phyloP scores from a whole-genome alignment of 2,888 invertebrate genomes.

The Drosophila prostipennis region DNA sequence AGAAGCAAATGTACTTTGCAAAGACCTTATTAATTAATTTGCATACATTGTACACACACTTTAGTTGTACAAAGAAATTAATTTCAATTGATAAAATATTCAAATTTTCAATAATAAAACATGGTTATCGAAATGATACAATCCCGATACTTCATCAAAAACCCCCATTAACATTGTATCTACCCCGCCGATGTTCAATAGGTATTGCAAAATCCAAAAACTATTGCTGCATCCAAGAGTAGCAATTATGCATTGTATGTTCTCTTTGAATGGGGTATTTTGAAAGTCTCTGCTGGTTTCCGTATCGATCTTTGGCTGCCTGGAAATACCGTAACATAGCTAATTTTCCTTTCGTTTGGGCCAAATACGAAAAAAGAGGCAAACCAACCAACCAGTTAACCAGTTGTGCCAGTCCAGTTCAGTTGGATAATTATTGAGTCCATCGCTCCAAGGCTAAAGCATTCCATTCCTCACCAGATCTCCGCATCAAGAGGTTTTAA shows the following conservation, averaged over 20 bases:
- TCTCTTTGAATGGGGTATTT: constrained; percentile 25
- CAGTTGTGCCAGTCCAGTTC: constrained; percentile 35
- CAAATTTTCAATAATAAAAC: too few species aligned
- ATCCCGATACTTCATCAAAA: too few species aligned
- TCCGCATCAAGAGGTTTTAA: constrained; percentile 6
- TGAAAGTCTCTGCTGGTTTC: constrained; percentile 6
- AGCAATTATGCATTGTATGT: constrained; percentile 18
- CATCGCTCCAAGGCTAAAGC: constrained; percentile 28
- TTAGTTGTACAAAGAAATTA: too few species aligned
- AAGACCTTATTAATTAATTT: too few species aligned
- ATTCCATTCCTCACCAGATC: constrained; percentile 21
- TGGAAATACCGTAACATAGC: not conserved
- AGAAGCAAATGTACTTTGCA: not conserved
- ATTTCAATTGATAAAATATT: too few species aligned
- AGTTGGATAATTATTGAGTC: constrained; percentile 9
- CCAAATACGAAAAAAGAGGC: constrained; percentile 13
- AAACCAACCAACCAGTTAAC: constrained; percentile 32
- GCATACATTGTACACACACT: too few species aligned
- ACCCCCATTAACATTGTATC: not conserved
- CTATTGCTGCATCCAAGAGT: constrained; percentile 10
- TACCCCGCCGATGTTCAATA: constrained; percentile 5
- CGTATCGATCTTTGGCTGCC: constrained; percentile 12
- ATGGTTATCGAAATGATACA: too few species aligned
- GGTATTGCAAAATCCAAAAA: constrained; percentile 20
- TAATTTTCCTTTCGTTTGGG: constrained; percentile 26